phyloP scores from a whole-genome alignment of 2,113 vertebrate genomes.

The Propithecus coquereli region DNA sequence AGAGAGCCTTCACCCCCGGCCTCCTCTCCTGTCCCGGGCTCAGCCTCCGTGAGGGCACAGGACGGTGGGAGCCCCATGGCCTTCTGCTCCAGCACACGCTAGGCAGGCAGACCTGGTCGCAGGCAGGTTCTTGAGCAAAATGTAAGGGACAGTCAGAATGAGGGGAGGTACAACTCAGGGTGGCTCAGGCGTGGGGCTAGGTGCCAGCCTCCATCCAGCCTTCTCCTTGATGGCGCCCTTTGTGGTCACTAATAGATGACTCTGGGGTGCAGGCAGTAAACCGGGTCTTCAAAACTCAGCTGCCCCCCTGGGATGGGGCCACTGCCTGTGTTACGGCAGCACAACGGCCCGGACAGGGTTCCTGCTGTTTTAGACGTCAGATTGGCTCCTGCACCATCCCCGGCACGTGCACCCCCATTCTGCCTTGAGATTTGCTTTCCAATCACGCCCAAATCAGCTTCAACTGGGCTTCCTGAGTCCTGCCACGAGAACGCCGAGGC shows the following conservation, averaged over 20 bases:
- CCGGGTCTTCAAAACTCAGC: background rate
- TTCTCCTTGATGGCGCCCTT: background rate
- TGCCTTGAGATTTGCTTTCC: slow-evolving; percentile 32
- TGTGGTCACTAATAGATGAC: background rate
- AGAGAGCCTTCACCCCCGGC: background rate
- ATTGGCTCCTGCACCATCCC: background rate
- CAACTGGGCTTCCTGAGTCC: slow-evolving; percentile 25
- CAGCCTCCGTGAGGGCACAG: background rate
- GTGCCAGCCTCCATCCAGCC: background rate
- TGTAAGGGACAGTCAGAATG: background rate
- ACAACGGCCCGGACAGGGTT: background rate
- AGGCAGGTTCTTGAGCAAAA: background rate
- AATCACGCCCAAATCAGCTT: background rate
- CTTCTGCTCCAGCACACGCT: background rate
- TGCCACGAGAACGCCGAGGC: background rate
- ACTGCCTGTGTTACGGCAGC: background rate
- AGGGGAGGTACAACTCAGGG: background rate
- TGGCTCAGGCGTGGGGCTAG: background rate
- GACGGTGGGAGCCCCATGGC: background rate
- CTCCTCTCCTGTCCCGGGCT: background rate
- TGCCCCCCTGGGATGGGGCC: background rate
- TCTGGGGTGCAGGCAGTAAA: background rate
- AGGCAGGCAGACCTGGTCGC: background rate
- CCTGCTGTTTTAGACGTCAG: background rate
- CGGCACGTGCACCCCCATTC: background rate